Evolutionary conservation across 2,888 invertebrate species (phyloP), one percentile per base, ranked within the genome.

Genomic region (Mesorhabditis belari): DNA sequence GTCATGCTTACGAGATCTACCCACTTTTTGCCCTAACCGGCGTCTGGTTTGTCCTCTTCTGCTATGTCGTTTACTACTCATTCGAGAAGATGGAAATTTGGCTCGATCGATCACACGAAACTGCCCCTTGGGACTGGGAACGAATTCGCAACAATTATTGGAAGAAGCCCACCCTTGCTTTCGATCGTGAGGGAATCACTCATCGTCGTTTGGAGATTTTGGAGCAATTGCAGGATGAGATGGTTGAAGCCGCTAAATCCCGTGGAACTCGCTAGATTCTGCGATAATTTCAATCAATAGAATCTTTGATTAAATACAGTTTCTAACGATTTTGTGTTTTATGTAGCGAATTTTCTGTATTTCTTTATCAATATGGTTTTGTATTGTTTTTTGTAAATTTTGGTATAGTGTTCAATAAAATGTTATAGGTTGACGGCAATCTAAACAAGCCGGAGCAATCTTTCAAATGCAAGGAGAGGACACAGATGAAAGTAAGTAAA

Each of bases 101-200:
- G 77, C 69, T 77, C 19, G 77, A 77, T 65, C 63, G 77, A 71
- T 17, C 71, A 67, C 69, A 74, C 64, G 55, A 63, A 50, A 66
- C 61, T 29, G 75, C 77, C 50, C 77, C 77, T 53, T 77, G 77
- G 77, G 77, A 78, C 66, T 77, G 77, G 77, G 73, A 73, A 61
- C 71, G 77, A 60, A 70, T 73, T 61, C 75, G 76, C 61, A 69
- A 68, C 58, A 73, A 77, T 66, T 77, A 77, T 66, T 74, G 71
- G 71, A 77, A 74, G 65, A 69, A 73, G 68, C 71, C 71, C 44
- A 75, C 76, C 21, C 60, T 74, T 35, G 64, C 69, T 12, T 76
- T 75, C 62, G 79, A 79, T 59, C 59, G 64, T 56, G 60, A 65
- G 19, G 77, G 77, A 49, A 63, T 62, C 19, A 75, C 77, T 51